Base-by-base conservation (phyloP, 1,140 invertebrate species). In the Panulirus ornatus region DNA sequence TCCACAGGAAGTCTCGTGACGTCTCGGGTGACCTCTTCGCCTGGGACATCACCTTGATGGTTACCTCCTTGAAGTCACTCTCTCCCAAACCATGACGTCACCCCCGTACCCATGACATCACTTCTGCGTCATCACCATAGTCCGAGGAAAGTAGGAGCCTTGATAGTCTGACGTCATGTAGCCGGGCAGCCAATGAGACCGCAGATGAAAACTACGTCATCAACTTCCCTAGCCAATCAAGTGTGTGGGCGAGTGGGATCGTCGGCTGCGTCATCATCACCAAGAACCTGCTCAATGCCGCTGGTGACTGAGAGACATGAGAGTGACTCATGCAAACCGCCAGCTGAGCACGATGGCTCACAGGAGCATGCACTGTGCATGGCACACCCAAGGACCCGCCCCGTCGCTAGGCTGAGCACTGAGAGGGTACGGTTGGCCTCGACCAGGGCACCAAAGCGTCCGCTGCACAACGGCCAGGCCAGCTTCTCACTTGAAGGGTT, bases 101-200 rank as follows among this genome's bases (percentile, higher is more conserved):
- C 30, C 6, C 22, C 27, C 58, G 36, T 81, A 47, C 78, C 51
- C 47, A 79, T 9, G 42, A 36, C 76, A 44, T 79, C 76, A 79
- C 22, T 0, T 42, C 76, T 3, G 19, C 27, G 47, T 36, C 78
- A 58, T 38, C 47, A 54, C 9, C n/a, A n/a, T n/a, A n/a, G n/a
- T 27, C 51, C 51, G 34, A n/a, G 76, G 8, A 42, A 9, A 30
- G 22, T 30, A 5, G 42, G 38, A 6, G 8, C 19, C 42, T 27
- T 34, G 27, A 30, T n/a, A 22, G 30, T 40, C 30, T 73, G 70
- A 40, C 30, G 38, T 2, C 76, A 34, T 44, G 14, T 16, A 11
- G 9, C 36, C 34, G 27, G 8, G 14, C 27, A 14, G 19, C 44
- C 11, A 30, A 27, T 27, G 27, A 44, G 2, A n/a, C 42, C 9